phyloP scores from a whole-genome alignment of 2,113 vertebrate species.

The Daboia siamensis region DNA sequence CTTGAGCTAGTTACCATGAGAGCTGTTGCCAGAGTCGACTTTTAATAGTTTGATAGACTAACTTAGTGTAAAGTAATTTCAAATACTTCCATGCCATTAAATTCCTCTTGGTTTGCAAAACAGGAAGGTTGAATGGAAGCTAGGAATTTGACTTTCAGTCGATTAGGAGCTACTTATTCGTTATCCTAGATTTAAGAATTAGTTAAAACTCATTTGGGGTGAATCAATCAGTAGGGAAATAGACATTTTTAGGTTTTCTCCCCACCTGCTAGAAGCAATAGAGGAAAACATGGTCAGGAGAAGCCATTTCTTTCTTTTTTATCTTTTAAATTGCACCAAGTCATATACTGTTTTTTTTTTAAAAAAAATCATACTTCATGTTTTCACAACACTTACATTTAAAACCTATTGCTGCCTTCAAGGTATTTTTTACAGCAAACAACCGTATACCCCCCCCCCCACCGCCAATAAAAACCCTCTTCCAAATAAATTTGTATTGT shows the following conservation, averaged over 20 bases:
- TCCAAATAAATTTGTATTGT: not conserved
- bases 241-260: not conserved
- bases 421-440: not conserved
- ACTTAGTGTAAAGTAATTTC: not conserved
- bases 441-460: not conserved
- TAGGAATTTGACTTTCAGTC: not conserved
- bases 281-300: not conserved
- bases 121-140: not conserved
- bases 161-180: not conserved
- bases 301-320: not conserved
- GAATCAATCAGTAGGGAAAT: not conserved
- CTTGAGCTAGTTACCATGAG: not conserved
- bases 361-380: not conserved
- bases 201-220: not conserved
- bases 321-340: not conserved
- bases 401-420: not conserved
- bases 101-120: not conserved
- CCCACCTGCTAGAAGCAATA: not conserved
- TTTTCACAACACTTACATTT: not conserved
- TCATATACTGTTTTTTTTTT: not conserved
- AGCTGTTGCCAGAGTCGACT: not conserved
- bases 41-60: not conserved
- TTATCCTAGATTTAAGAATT: not conserved
- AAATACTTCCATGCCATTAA: not conserved
- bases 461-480: not conserved